A percentile compares a stretch with the other conserved stretches of the same genome.
Evolutionary conservation across 2,113 vertebrate genomes (phyloP).

Genomic region (Kryptolebias marmoratus): DNA sequence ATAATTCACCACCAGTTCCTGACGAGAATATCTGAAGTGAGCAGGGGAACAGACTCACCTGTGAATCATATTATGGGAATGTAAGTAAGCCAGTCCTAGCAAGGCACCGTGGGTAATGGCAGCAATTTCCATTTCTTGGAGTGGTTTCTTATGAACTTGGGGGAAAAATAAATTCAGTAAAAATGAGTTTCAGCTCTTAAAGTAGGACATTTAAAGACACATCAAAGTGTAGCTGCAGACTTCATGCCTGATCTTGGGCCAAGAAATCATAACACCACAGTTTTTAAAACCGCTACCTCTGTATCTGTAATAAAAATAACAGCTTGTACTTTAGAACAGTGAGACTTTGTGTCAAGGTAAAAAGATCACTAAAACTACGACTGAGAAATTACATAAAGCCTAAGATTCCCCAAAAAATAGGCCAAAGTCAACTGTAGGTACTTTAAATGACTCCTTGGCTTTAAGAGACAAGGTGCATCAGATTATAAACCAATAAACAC

Average conservation of each 20-base stretch:
- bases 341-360: constrained; percentile 9
- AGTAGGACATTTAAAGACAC: background rate
- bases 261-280: background rate
- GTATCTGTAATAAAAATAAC: too few species aligned
- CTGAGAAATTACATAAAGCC: constrained; percentile 21
- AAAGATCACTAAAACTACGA: constrained; percentile 23
- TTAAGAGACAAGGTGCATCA: constrained; percentile 10
- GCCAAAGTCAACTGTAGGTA: background rate
- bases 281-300: background rate
- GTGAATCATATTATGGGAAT: constrained; percentile 97
- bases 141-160: constrained; percentile 97
- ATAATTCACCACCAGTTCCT: constrained; percentile 1
- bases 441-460: constrained; percentile 27
- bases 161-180: constrained; percentile 6
- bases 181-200: background rate
- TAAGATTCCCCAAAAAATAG: constrained; percentile 12
- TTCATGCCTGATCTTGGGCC: background rate
- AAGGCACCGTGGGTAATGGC: constrained; percentile 99
- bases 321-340: background rate
- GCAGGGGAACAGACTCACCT: constrained; percentile 81
- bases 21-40: constrained; percentile 4
- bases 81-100: constrained; percentile 97
- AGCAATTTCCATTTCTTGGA: constrained; percentile 98
- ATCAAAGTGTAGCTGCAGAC: background rate
- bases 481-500: background rate